Evolutionary conservation across 2,888 invertebrate genomes (phyloP).

Genomic region (Limnephilus marmoratus): DNA sequence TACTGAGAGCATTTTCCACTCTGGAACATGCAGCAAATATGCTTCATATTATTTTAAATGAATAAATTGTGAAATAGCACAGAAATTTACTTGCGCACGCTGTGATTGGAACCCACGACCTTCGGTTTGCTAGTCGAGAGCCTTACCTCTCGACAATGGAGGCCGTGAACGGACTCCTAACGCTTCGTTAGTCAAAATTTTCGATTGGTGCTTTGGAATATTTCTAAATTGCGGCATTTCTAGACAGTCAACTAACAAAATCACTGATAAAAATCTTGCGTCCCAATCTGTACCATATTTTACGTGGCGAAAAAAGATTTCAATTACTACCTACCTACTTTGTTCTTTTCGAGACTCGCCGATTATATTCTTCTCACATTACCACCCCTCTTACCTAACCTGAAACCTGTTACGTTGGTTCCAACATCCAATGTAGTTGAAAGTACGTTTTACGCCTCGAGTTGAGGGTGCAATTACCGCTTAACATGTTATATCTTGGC

Average conservation of each 20-base stretch:
- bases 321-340: not conserved
- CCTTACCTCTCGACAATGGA: too few species aligned
- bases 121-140: too few species aligned
- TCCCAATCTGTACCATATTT: not conserved
- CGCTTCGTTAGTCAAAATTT: too few species aligned
- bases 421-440: not conserved
- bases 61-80: too few species aligned
- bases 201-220: too few species aligned
- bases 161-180: too few species aligned
- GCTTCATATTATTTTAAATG: too few species aligned
- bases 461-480: not conserved
- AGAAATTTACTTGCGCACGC: too few species aligned
- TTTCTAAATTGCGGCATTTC: too few species aligned
- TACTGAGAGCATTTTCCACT: too few species aligned
- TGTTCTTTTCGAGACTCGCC: not conserved
- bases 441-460: not conserved
- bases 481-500: not conserved
- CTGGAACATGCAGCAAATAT: too few species aligned
- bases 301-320: not conserved
- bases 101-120: too few species aligned
- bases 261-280: not conserved
- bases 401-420: not conserved
- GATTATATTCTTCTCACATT: not conserved
- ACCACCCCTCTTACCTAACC: not conserved
- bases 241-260: not conserved